A percentile compares a stretch with the other conserved stretches of the same genome.
phyloP scores from a whole-genome alignment of 2,888 invertebrate genomes.

The Drosophila borborema region DNA sequence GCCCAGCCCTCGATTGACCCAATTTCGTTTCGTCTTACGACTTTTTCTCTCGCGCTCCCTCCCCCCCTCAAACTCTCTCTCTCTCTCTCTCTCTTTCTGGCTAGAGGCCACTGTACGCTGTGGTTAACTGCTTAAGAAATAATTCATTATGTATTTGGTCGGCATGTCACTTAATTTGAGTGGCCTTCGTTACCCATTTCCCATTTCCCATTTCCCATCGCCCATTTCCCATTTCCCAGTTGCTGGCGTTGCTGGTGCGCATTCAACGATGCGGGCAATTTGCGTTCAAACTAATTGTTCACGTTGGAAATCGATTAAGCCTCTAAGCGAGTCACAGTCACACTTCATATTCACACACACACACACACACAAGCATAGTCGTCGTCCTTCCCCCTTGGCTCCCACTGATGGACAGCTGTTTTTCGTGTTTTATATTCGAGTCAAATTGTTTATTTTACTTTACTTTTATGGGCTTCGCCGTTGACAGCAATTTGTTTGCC shows the following conservation, averaged over 20 bases:
- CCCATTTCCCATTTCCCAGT: not conserved
- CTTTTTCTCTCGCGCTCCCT: not conserved
- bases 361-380: not conserved
- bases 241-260: not conserved
- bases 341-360: constrained; percentile 6
- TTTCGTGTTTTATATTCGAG: constrained; percentile 63
- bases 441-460: constrained; percentile 74
- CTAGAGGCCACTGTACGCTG: constrained; percentile 35
- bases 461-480: constrained; percentile 71
- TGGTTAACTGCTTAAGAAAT: constrained; percentile 77
- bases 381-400: not conserved
- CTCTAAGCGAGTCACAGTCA: constrained; percentile 37
- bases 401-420: constrained; percentile 50
- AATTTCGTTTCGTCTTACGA: constrained; percentile 36
- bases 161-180: constrained; percentile 77
- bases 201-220: not conserved
- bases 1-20: constrained; percentile 54
- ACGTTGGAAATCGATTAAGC: constrained; percentile 71
- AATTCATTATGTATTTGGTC: constrained; percentile 77
- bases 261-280: constrained; percentile 67
- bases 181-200: constrained; percentile 40
- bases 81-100: not conserved
- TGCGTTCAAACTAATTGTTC: constrained; percentile 69
- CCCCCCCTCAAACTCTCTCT: too few species aligned
- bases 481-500: constrained; percentile 69